Evolutionary conservation across 2,888 invertebrate genomes (phyloP), one percentile per base, ranked within the genome.

Genomic region (Cyaniris semiargus): DNA sequence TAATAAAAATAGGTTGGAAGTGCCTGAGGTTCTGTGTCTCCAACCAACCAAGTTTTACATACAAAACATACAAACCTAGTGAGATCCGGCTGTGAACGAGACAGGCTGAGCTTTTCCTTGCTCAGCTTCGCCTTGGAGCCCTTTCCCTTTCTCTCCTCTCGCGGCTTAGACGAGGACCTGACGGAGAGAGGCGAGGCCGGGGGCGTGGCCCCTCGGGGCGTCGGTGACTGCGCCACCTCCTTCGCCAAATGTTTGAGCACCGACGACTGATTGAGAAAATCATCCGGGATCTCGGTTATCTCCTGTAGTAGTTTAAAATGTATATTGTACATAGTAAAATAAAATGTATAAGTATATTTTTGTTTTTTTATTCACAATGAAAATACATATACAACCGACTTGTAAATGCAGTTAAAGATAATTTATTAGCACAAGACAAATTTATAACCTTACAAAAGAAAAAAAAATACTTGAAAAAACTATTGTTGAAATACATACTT

Each of bases 41-140:
- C 3, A 18, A 53, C n/a, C n/a, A n/a, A 18, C 53, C 13, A 4
- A 53, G 53, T 53, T 53, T 53, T 15, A 53, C 53, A 13, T 53
- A 53, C 53, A 53, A 53, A 53, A 53, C 53, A 18, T 83, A 95
- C 83, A 95, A 85, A 94, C 89, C 96, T 96, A 0, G 96, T 96
- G 81, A 98, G 92, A 91, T 98, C 97, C 0, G 98, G 98, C 86
- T 98, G 97, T 0, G 97, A 97, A 83, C 97, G 95, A 6, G 97
- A 97, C 79, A 97, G 85, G 78, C 94, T 96, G 4, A 96, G 88
- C 83, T 96, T 96, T 82, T 96, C 96, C 80, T 93, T 94, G 83
- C 90, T 93, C 0, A 94, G 88, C 77, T 92, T 91, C 6, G 89
- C 88, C 79, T 92, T 93, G 1, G 88, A 84, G 5, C 86, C 88